Base-by-base conservation (phyloP, 2,888 invertebrate genomes). In the Agrotis puta region DNA sequence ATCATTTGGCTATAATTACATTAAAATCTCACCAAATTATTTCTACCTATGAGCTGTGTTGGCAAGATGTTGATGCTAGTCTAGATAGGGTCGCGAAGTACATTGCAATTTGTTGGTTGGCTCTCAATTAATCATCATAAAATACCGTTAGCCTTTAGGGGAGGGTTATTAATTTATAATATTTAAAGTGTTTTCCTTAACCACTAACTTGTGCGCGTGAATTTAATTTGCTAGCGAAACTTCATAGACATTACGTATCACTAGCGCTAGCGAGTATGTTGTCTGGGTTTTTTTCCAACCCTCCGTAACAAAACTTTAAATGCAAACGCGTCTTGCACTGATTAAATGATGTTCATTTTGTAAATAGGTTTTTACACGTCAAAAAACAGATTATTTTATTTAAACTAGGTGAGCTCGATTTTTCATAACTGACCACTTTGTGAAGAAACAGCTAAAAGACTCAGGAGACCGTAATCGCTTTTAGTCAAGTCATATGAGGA, bases 1-100 rank as follows among this genome's bases (percentile, higher is more conserved):
- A 81, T 66, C 56, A 79, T 86, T 86, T 86, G 86, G 86, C 84
- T 81, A 65, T 85, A 64, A 66, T 77, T 68, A 67, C 62, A 57
- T 59, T 70, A 62, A 56, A 33, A 48, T 67, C 63, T 77, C 67
- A 61, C 59, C 45, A 43, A 27, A 51, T 33, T 58, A 24, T 61
- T 70, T 33, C 27, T 69, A 69, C 22, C 20, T 57, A 48, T 53
- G 43, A 64, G 22, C 16, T 64, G 48, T 53, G 33, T 22, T 70
- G 73, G 81, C 74, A 74, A 77, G 64, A 70, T 64, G 47, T 51
- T 43, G 22, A 58, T 65, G 51, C 18, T 65, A 58, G 53, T 13
- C 39, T 74, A 54, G 45, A 65, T 18, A 67, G 47, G 43, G 43
- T n/a, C 24, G 20, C 59, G 24, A 58, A 51, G n/a, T 48, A 75